A percentile compares a stretch with the other conserved stretches of the same genome.
Evolutionary conservation across 92 coral and sea anemone genomes (phyloP).

Genomic region (Paramuricea clavata): DNA sequence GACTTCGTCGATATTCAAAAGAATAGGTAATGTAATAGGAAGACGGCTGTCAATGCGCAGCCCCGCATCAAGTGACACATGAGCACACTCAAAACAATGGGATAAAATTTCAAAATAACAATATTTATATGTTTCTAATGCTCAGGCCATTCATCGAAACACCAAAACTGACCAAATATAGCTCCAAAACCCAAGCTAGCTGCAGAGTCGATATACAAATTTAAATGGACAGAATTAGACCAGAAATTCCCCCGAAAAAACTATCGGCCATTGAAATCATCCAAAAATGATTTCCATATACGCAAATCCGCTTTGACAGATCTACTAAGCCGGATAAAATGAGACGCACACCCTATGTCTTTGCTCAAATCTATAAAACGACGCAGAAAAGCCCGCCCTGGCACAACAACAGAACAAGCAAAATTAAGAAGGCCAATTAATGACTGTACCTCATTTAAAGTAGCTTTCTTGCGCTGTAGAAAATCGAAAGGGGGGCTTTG

Average conservation of each 20-base stretch:
- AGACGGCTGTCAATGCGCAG: background rate
- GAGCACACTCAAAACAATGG: slow-evolving; percentile 43
- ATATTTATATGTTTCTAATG: slow-evolving; percentile 42
- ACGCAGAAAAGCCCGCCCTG: too few species aligned
- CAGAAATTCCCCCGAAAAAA: slow-evolving; percentile 58
- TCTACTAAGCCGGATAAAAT: slow-evolving; percentile 15
- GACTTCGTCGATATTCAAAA: too few species aligned
- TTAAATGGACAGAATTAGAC: slow-evolving; percentile 36
- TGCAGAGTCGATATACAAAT: slow-evolving; percentile 58
- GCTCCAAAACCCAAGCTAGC: slow-evolving; percentile 56
- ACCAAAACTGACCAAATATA: slow-evolving; percentile 50
- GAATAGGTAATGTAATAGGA: too few species aligned
- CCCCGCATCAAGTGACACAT: slow-evolving; percentile 14
- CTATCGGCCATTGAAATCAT: slow-evolving; percentile 43
- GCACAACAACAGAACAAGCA: slow-evolving; percentile 64
- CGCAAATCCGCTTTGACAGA: slow-evolving; percentile 48
- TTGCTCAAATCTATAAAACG: slow-evolving; percentile 61
- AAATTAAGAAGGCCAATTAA: slow-evolving; percentile 56
- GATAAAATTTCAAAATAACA: slow-evolving; percentile 60
- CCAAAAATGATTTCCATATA: slow-evolving; percentile 55
- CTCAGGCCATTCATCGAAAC: slow-evolving; percentile 61
- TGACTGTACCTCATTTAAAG: slow-evolving; percentile 62
- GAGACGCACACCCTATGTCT: slow-evolving; percentile 38
- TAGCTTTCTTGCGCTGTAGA: slow-evolving; percentile 52
- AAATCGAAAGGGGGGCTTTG: background rate